A percentile compares a stretch with the other conserved stretches of the same genome.
Conservation (phyloP, 1,140 invertebrate genomes). For the Rhizoglyphus robini region DNA sequence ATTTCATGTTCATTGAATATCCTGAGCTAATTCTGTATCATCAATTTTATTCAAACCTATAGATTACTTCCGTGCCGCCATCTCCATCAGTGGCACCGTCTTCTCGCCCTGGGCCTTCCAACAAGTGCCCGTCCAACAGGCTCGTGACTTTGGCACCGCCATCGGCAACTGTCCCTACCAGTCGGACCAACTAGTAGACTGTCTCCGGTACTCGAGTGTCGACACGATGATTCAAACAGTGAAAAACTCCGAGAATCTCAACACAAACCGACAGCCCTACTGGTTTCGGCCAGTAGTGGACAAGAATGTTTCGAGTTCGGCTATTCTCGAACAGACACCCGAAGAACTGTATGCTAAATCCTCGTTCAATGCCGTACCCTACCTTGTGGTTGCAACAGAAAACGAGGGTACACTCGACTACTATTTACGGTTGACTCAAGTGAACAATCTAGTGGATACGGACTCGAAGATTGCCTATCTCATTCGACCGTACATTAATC, state of each 20-base stretch:
- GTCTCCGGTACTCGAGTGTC: slow-evolving; percentile 19
- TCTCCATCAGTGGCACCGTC: slow-evolving; percentile 24
- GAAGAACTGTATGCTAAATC: slow-evolving; percentile 28
- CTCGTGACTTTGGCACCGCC: slow-evolving; percentile 18
- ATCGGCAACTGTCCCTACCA: slow-evolving; percentile 20
- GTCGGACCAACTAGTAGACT: slow-evolving; percentile 18
- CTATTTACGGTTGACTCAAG: slow-evolving; percentile 1
- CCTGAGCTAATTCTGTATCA: not conserved
- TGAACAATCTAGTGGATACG: not conserved
- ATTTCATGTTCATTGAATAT: too few species aligned
- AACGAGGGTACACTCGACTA: slow-evolving; percentile 23
- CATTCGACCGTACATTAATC: slow-evolving; percentile 21
- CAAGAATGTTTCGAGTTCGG: slow-evolving; percentile 26
- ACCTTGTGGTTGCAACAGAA: slow-evolving; percentile 32
- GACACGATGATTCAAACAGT: slow-evolving; percentile 16
- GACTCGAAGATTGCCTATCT: slow-evolving; percentile 19
- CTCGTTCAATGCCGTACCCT: slow-evolving; percentile 29
- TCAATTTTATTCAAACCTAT: not conserved
- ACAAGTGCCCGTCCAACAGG: slow-evolving; percentile 21
- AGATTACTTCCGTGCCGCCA: slow-evolving; percentile 19
- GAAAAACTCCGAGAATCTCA: not conserved
- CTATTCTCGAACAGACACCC: slow-evolving; percentile 30
- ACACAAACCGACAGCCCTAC: not conserved
- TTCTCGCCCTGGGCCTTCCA: slow-evolving; percentile 27
- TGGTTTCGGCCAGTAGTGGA: slow-evolving; percentile 33